A percentile compares a stretch with the other conserved stretches of the same genome.
Evolutionary conservation across 2,888 invertebrate species (phyloP).

Genomic region (Carabus problematicus): DNA sequence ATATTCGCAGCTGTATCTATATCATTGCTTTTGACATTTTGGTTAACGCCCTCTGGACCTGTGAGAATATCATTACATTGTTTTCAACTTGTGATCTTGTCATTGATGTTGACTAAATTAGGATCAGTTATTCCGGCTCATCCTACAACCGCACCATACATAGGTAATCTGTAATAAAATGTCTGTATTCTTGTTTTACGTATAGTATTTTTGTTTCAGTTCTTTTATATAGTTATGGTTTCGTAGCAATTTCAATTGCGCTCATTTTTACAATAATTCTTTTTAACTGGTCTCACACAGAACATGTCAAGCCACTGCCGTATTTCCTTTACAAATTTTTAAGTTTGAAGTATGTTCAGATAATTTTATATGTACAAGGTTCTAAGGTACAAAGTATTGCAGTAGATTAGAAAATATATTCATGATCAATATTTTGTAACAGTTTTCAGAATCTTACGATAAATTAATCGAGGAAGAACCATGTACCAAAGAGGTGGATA

Average conservation of each 20-base stretch:
- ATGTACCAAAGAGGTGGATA: constrained; percentile 13
- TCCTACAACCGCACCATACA: constrained; percentile 52
- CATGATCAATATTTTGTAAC: background rate
- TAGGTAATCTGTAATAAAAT: constrained; percentile 50
- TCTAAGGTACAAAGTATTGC: constrained; percentile 48
- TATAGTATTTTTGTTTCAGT: constrained; percentile 50
- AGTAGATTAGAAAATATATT: constrained; percentile 2
- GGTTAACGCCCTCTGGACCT: constrained; percentile 54
- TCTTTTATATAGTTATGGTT: constrained; percentile 51
- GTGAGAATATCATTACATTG: constrained; percentile 53
- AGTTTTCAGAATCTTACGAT: constrained; percentile 37
- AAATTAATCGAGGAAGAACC: constrained; percentile 22
- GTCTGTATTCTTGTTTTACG: constrained; percentile 8
- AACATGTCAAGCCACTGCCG: constrained; percentile 50
- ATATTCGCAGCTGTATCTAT: constrained; percentile 52
- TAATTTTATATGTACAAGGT: constrained; percentile 52
- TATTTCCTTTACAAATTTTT: constrained; percentile 51
- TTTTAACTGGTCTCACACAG: constrained; percentile 53
- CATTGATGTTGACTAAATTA: constrained; percentile 51
- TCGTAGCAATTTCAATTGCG: constrained; percentile 50
- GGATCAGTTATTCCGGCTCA: constrained; percentile 52
- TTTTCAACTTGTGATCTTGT: constrained; percentile 52
- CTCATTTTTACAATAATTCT: constrained; percentile 52
- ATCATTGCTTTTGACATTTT: constrained; percentile 54
- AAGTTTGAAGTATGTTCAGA: constrained; percentile 49